Conservation (phyloP, 2,113 vertebrate genomes). For the Cricetomys ansorgei region DNA sequence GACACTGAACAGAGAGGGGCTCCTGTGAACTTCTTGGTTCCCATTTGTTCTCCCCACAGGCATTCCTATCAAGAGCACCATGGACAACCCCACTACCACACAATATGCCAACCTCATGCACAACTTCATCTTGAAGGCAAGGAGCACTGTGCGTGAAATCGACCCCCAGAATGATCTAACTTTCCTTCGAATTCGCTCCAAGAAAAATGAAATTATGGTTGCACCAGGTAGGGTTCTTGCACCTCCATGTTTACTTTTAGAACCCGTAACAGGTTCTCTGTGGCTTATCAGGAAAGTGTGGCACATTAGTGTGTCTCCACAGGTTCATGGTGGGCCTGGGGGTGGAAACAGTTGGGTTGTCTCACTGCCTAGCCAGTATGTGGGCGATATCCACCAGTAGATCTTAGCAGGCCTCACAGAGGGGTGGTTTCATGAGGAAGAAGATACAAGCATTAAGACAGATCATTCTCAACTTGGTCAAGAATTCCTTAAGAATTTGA, state of each 20-base stretch:
- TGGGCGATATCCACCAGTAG: background rate
- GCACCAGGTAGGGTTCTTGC: constrained; percentile 91
- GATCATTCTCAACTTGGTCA: background rate
- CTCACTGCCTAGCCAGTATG: background rate
- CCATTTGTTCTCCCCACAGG: constrained; percentile 83
- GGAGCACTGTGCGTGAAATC: constrained; percentile 93
- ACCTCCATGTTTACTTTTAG: background rate
- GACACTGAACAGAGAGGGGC: background rate
- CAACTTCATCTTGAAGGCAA: constrained; percentile 94
- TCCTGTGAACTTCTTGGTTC: background rate
- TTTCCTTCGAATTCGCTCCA: constrained; percentile 95
- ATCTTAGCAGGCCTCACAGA: background rate
- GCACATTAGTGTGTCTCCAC: background rate
- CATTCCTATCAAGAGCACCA: constrained; percentile 97
- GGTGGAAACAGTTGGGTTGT: background rate
- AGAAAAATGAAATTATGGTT: constrained; percentile 99
- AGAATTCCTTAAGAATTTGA: background rate
- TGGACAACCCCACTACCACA: constrained; percentile 94
- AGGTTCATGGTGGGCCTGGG: background rate
- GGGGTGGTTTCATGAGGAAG: background rate
- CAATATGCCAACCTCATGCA: constrained; percentile 96
- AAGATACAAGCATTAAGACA: background rate
- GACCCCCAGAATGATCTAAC: constrained; percentile 98
- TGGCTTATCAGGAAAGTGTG: background rate
- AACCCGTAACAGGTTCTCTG: background rate